Base-by-base conservation (phyloP, 2,797 vertebrate genomes). In the Gymnoscopelus microlampas region DNA sequence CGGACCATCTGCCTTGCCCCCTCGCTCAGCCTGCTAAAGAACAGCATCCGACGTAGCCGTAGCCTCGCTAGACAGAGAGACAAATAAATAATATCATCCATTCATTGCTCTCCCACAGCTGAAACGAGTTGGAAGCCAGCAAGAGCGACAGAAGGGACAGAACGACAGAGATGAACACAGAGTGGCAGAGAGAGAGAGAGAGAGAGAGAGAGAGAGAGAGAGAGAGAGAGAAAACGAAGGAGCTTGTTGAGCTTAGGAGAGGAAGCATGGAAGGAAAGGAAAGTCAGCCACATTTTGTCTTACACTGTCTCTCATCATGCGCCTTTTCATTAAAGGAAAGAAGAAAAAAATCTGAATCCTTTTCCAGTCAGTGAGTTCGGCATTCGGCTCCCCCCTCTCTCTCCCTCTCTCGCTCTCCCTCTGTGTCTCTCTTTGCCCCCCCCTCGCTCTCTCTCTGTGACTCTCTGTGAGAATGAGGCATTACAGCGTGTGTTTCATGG, bases 391-490 rank as follows among this genome's bases (percentile, higher is more conserved):
- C 83, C 79, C 78, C 84, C 81, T 85, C 81, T 63, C 62, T 51
- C 48, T 50, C 67, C 60, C 63, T 56, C 48, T 32, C 61, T 70
- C 71, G 74, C 73, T 83, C 66, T 85, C 86, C 87, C 87, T 84
- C 89, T 79, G 87, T 84, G 87, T 85, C 89, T 91, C 71, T 73
- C 71, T 90, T 82, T 94, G 91, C 73, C 68, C 78, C 80, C 73
- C 77, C 72, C 73, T 81, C 66, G 83, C 86, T 87, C 87, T 84
- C 89, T 79, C 88, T 85, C 87, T 86, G 89, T 91, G 89, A 68
- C 71, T 73, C 71, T 90, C 82, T 94, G 92, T 90, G 93, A 94
- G 93, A 94, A 91, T 83, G 88, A 93, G 91, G 93, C 95, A 93
- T 94, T 94, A 93, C 92, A 94, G 88, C 82, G 58, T 85, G 88